These are phyloP conservation scores for Ctena decussata DNA, from an alignment of 2,888 invertebrate genomes.

Conservation along the genomic window DNA sequence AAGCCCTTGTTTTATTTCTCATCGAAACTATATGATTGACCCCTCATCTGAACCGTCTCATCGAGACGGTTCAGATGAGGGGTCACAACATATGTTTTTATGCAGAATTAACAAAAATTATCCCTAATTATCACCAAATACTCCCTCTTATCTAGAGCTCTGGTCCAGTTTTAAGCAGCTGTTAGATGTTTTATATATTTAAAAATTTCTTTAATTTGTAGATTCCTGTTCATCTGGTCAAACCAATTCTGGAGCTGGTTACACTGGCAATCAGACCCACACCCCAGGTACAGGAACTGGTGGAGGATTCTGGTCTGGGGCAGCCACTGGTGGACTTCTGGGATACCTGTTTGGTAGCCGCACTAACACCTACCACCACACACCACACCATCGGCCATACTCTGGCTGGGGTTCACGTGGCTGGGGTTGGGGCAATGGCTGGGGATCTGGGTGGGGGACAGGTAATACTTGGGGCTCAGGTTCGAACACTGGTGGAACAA, in stretches of 20 bases:
- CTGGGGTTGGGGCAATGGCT: slow-evolving; percentile 54
- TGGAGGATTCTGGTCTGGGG: slow-evolving; percentile 81
- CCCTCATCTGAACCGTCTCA: too few relatives aligned
- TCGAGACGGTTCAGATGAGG: too few relatives aligned
- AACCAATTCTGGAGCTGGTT: slow-evolving; percentile 13
- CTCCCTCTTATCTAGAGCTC: too few relatives aligned
- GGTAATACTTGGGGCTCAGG: slow-evolving; percentile 27
- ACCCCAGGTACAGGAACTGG: slow-evolving; percentile 45
- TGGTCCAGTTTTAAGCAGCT: too few relatives aligned
- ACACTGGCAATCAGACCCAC: slow-evolving; percentile 35
- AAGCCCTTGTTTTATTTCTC: too few relatives aligned
- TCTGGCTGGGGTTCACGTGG: slow-evolving; percentile 57
- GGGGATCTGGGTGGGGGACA: slow-evolving; percentile 22
- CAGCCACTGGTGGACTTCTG: slow-evolving; percentile 80
- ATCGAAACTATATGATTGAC: too few relatives aligned
- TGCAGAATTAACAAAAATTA: too few relatives aligned
- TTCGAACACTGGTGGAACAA: slow-evolving; percentile 38
- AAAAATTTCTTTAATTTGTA: slow-evolving; percentile 28
- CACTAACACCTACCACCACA: slow-evolving; percentile 43
- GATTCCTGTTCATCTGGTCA: slow-evolving; percentile 54
- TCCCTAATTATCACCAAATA: too few relatives aligned
- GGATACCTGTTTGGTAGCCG: slow-evolving; percentile 78
- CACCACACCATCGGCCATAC: slow-evolving; percentile 36
- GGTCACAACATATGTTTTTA: too few relatives aligned
- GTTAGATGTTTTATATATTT: too few relatives aligned